Evolutionary conservation across 2,888 invertebrate genomes (phyloP), one percentile per base, ranked within the genome.

Genomic region (Eupeodes latifasciatus): DNA sequence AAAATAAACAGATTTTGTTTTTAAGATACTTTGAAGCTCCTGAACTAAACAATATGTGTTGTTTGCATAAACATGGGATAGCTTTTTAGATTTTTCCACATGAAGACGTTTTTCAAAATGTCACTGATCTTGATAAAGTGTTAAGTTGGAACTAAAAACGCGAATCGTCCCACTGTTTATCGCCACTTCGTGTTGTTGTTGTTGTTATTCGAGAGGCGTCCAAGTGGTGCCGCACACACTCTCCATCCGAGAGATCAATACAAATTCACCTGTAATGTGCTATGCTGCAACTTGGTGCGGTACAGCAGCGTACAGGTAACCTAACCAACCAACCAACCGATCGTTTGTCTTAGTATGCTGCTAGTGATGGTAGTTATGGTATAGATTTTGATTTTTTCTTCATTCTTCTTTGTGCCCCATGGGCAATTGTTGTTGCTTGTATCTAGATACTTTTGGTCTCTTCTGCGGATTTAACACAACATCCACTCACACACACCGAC

Each of bases 371-470:
- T 81, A 16, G 40, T 59, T 27, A 27, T 27, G 27, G 27, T 27
- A 27, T 27, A 27, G 27, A 27, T 27, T 27, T 27, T 59, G 40
- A 40, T 74, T 62, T 69, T 64, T 66, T 59, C 81, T 64, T 78
- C 75, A 76, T 84, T 87, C 80, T 72, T 75, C 79, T 83, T 76
- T 87, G 76, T 80, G 61, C 53, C 57, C 19, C 83, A 75, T 69
- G 19, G 51, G 62, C 19, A 64, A 53, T 74, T 34, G 64, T 19
- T 51, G 34, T 19, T 57, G 57, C 53, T 19, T 57, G 57, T 59
- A 40, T 62, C 49, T 57, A 61, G 71, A 72, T 80, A 83, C 72
- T 83, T 83, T 86, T 86, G 85, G 85, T 82, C 85, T 86, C 85
- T 82, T 86, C 85, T 86, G 69, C 57, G 47, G 78, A 75, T 82